Percentiles rank a stretch among this genome's conserved stretches.
phyloP scores from a whole-genome alignment of 1,140 invertebrate genomes.

The Sycobia sp. region DNA sequence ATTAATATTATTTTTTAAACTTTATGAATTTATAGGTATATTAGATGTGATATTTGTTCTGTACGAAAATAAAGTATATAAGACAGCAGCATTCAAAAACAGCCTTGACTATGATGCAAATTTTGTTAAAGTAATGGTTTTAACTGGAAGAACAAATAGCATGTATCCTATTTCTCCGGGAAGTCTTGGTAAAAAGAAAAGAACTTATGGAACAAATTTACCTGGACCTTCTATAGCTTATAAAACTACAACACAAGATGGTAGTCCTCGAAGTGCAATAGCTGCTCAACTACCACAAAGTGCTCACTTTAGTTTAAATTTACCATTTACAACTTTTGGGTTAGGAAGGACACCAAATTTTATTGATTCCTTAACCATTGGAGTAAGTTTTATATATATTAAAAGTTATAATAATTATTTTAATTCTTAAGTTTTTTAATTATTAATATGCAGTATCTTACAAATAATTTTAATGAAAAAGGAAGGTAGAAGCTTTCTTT shows the following conservation, averaged over 20 bases:
- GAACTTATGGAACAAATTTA: constrained; percentile 86
- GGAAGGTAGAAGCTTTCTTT: no score
- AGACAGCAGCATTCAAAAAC: constrained; percentile 81
- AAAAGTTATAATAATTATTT: no score
- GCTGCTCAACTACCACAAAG: constrained; percentile 91
- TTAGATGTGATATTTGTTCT: constrained; percentile 79
- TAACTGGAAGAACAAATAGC: constrained; percentile 80
- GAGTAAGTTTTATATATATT: constrained; percentile 71
- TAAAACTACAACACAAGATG: constrained; percentile 83
- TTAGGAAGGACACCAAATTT: constrained; percentile 96
- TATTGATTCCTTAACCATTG: constrained; percentile 87
- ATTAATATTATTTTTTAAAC: no score
- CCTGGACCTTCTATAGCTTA: constrained; percentile 89
- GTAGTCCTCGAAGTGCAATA: constrained; percentile 72
- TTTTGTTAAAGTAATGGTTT: constrained; percentile 93
- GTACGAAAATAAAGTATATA: constrained; percentile 60
- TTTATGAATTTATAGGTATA: constrained; percentile 52
- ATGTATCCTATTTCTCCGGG: constrained; percentile 72
- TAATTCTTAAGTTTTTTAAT: not conserved
- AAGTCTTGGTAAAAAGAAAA: constrained; percentile 73
- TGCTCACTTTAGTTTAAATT: constrained; percentile 87
- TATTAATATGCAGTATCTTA: no score
- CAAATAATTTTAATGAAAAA: no score
- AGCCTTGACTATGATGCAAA: constrained; percentile 91
- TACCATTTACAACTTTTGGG: constrained; percentile 95